Conservation (phyloP, 2,113 vertebrate species). For the Mola mola region DNA sequence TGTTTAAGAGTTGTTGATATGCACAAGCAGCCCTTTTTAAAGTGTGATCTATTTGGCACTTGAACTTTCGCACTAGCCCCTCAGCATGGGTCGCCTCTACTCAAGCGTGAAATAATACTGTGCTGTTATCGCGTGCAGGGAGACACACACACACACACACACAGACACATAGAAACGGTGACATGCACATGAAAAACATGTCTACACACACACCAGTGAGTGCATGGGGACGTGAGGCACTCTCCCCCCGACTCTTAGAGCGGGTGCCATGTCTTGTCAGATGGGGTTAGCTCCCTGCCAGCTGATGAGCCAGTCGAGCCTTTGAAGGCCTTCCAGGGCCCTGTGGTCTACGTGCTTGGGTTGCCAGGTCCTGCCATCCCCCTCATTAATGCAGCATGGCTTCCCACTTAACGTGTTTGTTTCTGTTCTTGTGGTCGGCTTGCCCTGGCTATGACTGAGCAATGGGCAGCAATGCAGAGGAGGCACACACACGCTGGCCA, state of each 20-base stretch:
- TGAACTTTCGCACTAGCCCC: constrained; percentile 39
- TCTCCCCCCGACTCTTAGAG: constrained; percentile 39
- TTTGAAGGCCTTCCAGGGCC: constrained; percentile 72
- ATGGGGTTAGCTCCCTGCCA: constrained; percentile 63
- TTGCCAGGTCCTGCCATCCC: constrained; percentile 74
- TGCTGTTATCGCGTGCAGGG: constrained; percentile 16
- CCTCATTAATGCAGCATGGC: constrained; percentile 74
- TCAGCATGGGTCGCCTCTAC: constrained; percentile 17
- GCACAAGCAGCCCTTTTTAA: not conserved
- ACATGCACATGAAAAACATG: constrained; percentile 39
- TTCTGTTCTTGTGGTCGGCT: constrained; percentile 36
- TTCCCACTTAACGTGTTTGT: constrained; percentile 59
- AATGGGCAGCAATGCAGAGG: constrained; percentile 35
- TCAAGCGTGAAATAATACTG: constrained; percentile 18
- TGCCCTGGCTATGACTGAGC: constrained; percentile 41
- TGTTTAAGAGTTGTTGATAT: constrained; percentile 12
- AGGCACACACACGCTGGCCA: not conserved
- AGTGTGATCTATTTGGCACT: constrained; percentile 23
- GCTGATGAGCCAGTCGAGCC: constrained; percentile 62
- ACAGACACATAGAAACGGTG: constrained; percentile 23
- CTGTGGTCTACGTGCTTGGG: constrained; percentile 62
- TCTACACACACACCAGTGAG: not conserved
- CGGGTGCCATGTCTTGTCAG: constrained; percentile 76
- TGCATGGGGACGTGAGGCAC: constrained; percentile 43
- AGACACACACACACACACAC: not conserved